Base-by-base conservation (phyloP, 1,140 invertebrate genomes). In the Lineus longissimus region DNA sequence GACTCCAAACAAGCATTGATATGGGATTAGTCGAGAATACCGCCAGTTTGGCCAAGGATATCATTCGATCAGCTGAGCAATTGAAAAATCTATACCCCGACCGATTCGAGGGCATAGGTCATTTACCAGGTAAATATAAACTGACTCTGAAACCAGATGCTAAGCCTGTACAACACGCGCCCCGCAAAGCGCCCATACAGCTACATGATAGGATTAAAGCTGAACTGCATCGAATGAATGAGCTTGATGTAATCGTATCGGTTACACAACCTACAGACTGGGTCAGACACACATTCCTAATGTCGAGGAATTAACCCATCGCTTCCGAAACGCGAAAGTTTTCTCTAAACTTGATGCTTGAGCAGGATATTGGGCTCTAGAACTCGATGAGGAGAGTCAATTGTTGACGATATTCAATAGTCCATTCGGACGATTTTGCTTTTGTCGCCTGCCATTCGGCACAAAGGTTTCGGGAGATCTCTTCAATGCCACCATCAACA, bases 401-500 rank as follows among this genome's bases (percentile, higher is more conserved):
- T 31, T 61, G 36, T 54, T 76, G 1, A 70, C 64, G 9, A 69
- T 66, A 2, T 74, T 76, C 40, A 59, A 66, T 2, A 73, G 71
- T 19, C 73, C 66, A 17, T 74, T 65, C 59, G 73, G 68, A 27
- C 23, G 55, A 55, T 66, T 41, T 22, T 54, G 61, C n/a, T 69
- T 47, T 23, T 23, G 30, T 19, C 40, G 68, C 31, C 54, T 66
- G 43, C 61, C 64, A 2, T 62, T 66, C 54, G 69, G 63, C 11
- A 31, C 67, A 15, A 31, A 15, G 13, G 30, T 15, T 40, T 40
- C 61, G n/a, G 55, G 59, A 36, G 77, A 79, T 59, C 65, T 75
- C 2, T 83, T 75, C 64, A 71, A 79, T 36, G 62, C 67, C 57
- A 40, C 56, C 29, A 76, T 75, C 55, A 57, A 19, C 57, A 75